Evolutionary conservation across 2,113 vertebrate genomes (phyloP).

Genomic region (Pangasianodon hypophthalmus): DNA sequence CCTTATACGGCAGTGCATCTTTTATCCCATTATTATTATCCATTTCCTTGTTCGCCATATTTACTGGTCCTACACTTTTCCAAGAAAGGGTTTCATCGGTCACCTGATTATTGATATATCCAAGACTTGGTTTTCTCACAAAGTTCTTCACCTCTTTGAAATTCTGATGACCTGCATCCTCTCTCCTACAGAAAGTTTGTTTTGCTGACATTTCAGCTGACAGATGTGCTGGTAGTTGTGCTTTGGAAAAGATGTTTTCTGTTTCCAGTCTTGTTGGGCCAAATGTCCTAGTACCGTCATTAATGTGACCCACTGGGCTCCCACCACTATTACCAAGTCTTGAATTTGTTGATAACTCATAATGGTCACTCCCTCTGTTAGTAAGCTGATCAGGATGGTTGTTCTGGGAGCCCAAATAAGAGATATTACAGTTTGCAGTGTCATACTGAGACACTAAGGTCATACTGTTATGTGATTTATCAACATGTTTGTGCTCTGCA

Average conservation of each 20-base stretch:
- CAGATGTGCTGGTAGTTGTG: slow-evolving; percentile 9
- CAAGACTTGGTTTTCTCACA: slow-evolving; percentile 53
- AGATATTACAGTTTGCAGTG: slow-evolving; percentile 53
- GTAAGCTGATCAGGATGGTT: slow-evolving; percentile 56
- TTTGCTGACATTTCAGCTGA: slow-evolving; percentile 31
- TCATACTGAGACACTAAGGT: slow-evolving; percentile 58
- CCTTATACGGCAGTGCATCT: slow-evolving; percentile 56
- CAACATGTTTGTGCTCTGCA: slow-evolving; percentile 45
- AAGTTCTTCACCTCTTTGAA: slow-evolving; percentile 47
- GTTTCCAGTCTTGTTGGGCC: slow-evolving; percentile 29
- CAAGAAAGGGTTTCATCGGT: slow-evolving; percentile 54
- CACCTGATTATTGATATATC: slow-evolving; percentile 60
- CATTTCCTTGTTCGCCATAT: slow-evolving; percentile 55
- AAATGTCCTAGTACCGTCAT: slow-evolving; percentile 12
- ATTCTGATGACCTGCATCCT: slow-evolving; percentile 50
- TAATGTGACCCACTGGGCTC: slow-evolving; percentile 35
- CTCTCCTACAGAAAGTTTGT: slow-evolving; percentile 35
- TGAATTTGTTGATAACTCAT: slow-evolving; percentile 49
- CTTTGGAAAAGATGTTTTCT: slow-evolving; percentile 29
- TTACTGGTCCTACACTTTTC: slow-evolving; percentile 40
- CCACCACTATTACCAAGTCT: slow-evolving; percentile 18
- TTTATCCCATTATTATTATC: slow-evolving; percentile 36
- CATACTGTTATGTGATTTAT: slow-evolving; percentile 60
- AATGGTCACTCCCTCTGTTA: slow-evolving; percentile 63
- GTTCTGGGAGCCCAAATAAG: slow-evolving; percentile 57